Base-by-base conservation (phyloP, 37 sponge, comb jelly and placozoan genomes). In the Ianthella basta region DNA sequence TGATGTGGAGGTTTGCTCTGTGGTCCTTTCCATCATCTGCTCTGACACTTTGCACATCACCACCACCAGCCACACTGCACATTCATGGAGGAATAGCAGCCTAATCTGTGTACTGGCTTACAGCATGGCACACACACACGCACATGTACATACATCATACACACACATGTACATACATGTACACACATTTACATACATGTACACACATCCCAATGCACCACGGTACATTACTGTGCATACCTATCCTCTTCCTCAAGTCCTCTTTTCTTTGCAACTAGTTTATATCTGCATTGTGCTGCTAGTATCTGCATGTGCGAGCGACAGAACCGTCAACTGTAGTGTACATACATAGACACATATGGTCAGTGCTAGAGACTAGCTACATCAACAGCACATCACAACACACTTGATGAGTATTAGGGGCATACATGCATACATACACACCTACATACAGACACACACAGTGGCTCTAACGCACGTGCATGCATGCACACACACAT, bases 211-310 rank as follows among this genome's bases (percentile, higher is more conserved):
- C 15, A 57, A 57, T 18, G 15, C 18, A 18, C 18, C 18, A 57
- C 18, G 15, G 18, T 57, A 57, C 18, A 57, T 57, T 57, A 57
- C n/a, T n/a, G n/a, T n/a, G 32, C 75, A 36, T 15, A 8, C 34
- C 38, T 6, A 34, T 74, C 15, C 15, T 38, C 75, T 38, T 74
- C 75, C 8, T 30, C 29, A 18, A 78, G 50, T 38, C 50, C 40
- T 40, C 79, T 78, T 4, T 54, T 53, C 80, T 88, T 56, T 35
- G 89, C 86, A 27, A 83, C 61, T 23, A 88, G 56, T 50, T 86
- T 82, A 34, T 80, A 88, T 0, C 89, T 82, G 15, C 67, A 66
- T 3, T 74, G 35, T 39, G 78, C 56, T 41, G 86, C 70, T 0
- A 54, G 35, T 32, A 38, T 55, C 88, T 88, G 64, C n/a, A 44